Percentiles rank a stretch among this genome's conserved stretches.
These are phyloP conservation scores for Porphyrio hochstetteri DNA, from an alignment of 2,113 vertebrate genomes.

Conservation along the genomic window DNA sequence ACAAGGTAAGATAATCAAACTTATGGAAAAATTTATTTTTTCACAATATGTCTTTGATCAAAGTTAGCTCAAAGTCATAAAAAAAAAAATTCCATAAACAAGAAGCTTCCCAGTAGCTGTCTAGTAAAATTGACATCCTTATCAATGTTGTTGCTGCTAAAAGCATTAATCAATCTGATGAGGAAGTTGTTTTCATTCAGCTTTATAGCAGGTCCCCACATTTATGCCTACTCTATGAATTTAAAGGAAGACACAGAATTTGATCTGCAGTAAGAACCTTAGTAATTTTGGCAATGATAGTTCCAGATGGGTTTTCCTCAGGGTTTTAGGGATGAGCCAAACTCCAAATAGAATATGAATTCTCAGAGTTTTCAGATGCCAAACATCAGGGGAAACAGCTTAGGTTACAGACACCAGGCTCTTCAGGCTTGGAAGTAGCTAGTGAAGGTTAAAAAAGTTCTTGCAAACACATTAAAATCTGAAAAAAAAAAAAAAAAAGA, in stretches of 20 bases:
- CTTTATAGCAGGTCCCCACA: not conserved
- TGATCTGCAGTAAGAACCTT: not conserved
- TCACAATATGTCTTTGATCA: not conserved
- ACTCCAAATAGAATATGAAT: not conserved
- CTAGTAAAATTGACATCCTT: not conserved
- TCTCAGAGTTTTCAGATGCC: not conserved
- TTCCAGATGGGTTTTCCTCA: not conserved
- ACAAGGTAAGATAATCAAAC: not conserved
- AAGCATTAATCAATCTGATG: not conserved
- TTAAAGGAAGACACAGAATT: not conserved
- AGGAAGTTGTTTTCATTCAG: not conserved
- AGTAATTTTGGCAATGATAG: not conserved
- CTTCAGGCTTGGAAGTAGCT: not conserved
- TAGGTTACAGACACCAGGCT: not conserved
- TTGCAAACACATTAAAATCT: not conserved
- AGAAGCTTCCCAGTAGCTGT: not conserved
- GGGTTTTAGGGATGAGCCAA: not conserved
- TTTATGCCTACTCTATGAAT: not conserved
- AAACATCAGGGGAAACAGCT: not conserved
- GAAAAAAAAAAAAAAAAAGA: not conserved
- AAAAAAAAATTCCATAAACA: not conserved
- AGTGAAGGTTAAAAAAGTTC: not conserved
- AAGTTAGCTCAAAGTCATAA: not conserved
- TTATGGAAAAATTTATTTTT: not conserved
- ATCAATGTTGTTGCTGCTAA: not conserved